phyloP scores from a whole-genome alignment of 2,888 invertebrate species.

The Phyllotreta striolata region DNA sequence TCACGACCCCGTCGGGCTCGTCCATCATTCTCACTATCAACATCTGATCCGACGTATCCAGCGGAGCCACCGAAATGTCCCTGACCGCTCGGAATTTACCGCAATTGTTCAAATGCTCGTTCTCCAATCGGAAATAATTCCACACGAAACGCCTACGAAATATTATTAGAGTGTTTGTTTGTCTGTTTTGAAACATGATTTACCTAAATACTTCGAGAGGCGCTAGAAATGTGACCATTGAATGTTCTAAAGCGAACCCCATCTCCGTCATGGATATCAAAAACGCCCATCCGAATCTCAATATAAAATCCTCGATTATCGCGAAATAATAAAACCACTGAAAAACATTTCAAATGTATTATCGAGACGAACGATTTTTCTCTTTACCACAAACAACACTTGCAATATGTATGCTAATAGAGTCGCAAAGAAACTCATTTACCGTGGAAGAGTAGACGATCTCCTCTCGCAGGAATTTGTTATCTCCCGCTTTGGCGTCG shows the following conservation, averaged over 20 bases:
- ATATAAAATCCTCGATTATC: slow-evolving; percentile 91
- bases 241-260: slow-evolving; percentile 76
- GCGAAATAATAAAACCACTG: slow-evolving; percentile 96
- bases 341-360: slow-evolving; percentile 49
- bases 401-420: neutral
- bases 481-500: slow-evolving; percentile 90
- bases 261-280: slow-evolving; percentile 87
- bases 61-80: slow-evolving; percentile 95
- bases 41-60: slow-evolving; percentile 92
- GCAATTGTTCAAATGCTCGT: slow-evolving; percentile 99
- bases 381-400: neutral
- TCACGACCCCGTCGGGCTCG: slow-evolving; percentile 85
- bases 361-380: neutral
- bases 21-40: slow-evolving; percentile 95
- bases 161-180: too few relatives aligned
- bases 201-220: slow-evolving; percentile 90
- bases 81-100: slow-evolving; percentile 98
- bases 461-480: slow-evolving; percentile 91
- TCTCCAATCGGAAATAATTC: slow-evolving; percentile 99
- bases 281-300: slow-evolving; percentile 93
- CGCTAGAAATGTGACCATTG: slow-evolving; percentile 84
- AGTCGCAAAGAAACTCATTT: too few relatives aligned
- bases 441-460: slow-evolving; percentile 93
- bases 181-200: slow-evolving; percentile 32
- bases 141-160: slow-evolving; percentile 87